Evolutionary conservation across 2,113 vertebrate species (phyloP).

Genomic region (Lepisosteus osseus): DNA sequence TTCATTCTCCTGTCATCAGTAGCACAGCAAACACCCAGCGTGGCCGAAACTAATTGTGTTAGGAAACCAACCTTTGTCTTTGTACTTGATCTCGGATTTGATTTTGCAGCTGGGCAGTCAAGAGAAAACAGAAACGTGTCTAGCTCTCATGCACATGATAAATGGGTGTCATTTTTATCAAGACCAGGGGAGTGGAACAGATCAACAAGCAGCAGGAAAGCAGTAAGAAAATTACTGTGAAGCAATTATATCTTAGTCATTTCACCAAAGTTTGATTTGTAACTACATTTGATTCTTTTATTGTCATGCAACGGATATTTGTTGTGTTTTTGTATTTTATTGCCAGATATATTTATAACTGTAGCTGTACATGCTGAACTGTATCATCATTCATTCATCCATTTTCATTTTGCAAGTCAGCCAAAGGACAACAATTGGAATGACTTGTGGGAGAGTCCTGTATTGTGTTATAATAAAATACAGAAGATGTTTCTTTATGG

Average conservation of each 20-base stretch:
- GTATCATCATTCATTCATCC: slow-evolving; percentile 21
- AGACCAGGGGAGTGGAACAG: not conserved
- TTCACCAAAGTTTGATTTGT: not conserved
- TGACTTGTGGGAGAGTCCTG: slow-evolving; percentile 13
- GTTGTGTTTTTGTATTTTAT: slow-evolving; percentile 4
- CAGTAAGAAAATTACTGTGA: no score
- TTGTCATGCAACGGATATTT: slow-evolving; percentile 6
- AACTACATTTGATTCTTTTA: slow-evolving; percentile 11
- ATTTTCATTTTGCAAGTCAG: slow-evolving; percentile 14
- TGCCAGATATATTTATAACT: slow-evolving; percentile 31
- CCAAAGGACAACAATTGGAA: slow-evolving; percentile 23
- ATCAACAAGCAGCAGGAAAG: not conserved
- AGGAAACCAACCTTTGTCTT: no score
- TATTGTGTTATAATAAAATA: slow-evolving; percentile 27
- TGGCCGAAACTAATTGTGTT: no score
- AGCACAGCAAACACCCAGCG: no score
- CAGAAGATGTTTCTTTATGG: slow-evolving; percentile 14
- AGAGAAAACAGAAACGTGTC: not conserved
- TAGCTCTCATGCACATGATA: not conserved
- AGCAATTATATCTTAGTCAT: not conserved
- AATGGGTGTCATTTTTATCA: not conserved
- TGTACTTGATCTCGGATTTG: not conserved
- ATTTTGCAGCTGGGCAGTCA: not conserved
- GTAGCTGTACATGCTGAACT: not conserved
- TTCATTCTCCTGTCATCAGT: no score